These are phyloP conservation scores for Polyommatus iphigenia DNA, from an alignment of 2,888 invertebrate species.

Conservation along the genomic window DNA sequence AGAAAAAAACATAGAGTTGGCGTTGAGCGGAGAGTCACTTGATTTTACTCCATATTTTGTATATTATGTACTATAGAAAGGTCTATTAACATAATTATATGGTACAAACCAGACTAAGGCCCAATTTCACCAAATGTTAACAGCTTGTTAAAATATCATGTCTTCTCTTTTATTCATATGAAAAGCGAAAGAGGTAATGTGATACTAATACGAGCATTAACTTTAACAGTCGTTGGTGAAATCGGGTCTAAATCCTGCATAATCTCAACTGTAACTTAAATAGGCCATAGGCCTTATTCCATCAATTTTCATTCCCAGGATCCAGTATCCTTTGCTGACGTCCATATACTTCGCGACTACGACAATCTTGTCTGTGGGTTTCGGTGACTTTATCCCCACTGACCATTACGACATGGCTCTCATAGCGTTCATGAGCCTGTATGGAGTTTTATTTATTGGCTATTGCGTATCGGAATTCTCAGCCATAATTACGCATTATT, in stretches of 20 bases:
- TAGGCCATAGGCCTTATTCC: background rate
- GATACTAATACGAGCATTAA: too few species aligned
- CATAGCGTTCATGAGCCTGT: conserved; percentile 68
- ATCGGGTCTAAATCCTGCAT: background rate
- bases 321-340: conserved; percentile 59
- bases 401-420: conserved; percentile 70
- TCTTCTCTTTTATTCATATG: too few species aligned
- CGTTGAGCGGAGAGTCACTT: too few species aligned
- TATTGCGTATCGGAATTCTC: conserved; percentile 77
- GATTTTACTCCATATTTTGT: too few species aligned
- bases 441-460: conserved; percentile 71
- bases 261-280: too few species aligned
- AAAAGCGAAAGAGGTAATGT: too few species aligned
- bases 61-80: background rate
- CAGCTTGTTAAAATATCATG: too few species aligned
- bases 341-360: conserved; percentile 73
- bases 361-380: conserved; percentile 66
- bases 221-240: too few species aligned
- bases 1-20: too few species aligned
- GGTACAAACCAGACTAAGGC: background rate
- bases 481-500: conserved; percentile 70
- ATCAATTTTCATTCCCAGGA: conserved; percentile 49
- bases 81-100: background rate
- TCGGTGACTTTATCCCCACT: conserved; percentile 71
- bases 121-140: too few species aligned